Percentiles rank a stretch among this genome's conserved stretches.
These are phyloP conservation scores for Branchipolynoe longqiensis DNA, from an alignment of 2,888 invertebrate genomes.

Conservation along the genomic window DNA sequence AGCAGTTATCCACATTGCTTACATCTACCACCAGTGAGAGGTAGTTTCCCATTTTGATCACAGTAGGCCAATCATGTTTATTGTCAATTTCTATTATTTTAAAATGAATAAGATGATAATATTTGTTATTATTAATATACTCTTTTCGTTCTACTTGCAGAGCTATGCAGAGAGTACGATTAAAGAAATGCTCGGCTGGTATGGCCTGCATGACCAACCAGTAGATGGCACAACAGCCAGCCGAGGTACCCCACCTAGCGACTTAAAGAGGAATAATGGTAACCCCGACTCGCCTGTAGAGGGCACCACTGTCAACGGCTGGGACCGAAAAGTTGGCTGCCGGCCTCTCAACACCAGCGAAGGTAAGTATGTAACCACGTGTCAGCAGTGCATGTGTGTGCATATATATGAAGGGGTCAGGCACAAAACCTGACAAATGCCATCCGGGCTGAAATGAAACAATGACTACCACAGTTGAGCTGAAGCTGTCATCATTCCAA, in stretches of 20 bases:
- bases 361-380: too few relatives aligned
- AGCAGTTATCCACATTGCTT: too few relatives aligned
- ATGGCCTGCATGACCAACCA: conserved; percentile 63
- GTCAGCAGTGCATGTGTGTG: too few relatives aligned
- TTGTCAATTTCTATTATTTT: too few relatives aligned
- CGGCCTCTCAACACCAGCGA: background rate
- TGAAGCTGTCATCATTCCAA: too few relatives aligned
- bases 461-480: too few relatives aligned
- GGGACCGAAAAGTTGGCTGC: conserved; percentile 21
- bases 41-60: background rate
- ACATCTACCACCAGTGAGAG: too few relatives aligned
- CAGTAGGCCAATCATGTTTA: background rate
- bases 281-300: conserved; percentile 28
- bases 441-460: too few relatives aligned
- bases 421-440: too few relatives aligned
- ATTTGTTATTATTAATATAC: background rate
- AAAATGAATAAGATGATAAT: background rate
- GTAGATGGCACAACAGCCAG: background rate
- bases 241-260: background rate
- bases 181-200: conserved; percentile 66
- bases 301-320: conserved; percentile 18
- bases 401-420: too few relatives aligned
- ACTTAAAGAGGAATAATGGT: background rate
- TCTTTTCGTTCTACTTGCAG: conserved; percentile 57
- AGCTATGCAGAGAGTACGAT: conserved; percentile 65